Base-by-base conservation (phyloP, 2,113 vertebrate species). In the Tenrec ecaudatus region DNA sequence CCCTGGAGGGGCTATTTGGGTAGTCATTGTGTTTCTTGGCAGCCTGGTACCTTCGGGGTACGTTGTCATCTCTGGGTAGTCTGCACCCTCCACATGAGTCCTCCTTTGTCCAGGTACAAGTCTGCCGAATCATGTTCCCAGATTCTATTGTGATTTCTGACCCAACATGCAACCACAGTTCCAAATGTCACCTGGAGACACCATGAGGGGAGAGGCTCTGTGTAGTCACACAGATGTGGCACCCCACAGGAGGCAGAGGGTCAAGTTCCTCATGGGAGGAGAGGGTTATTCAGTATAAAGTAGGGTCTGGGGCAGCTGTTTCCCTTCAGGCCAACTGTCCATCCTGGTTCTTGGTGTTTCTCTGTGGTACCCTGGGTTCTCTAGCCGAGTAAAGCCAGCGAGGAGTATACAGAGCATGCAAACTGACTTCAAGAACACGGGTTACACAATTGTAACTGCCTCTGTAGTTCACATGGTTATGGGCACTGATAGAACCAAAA, bases 11-110 rank as follows among this genome's bases (percentile, higher is more conserved):
- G 40, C 3, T 40, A 10, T 10, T 8, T 62, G 53, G 7, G 10
- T 71, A 43, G 84, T 43, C 38, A 19, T 33, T 38, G 22, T 33
- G 6, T 25, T 60, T 62, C 38, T 29, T 47, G 19, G 27, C 22
- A 89, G 38, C 1, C 31, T 19, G 1, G 25, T 17, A 29, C 20
- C 16, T 66, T 76, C 27, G 22, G 53, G 85, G 68, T 1, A 64
- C 16, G 9, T 77, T 64, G 31, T 78, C 36, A 80, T 90, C 15
- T 33, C 27, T 33, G 3, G 6, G 9, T 53, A 77, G 57, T 31
- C 33, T 8, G 33, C 0, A 0, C 2, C 4, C 47, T 22, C 14
- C 0, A 47, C 23, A 20, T 0, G 7, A 25, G 14, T 23, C 38
- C 17, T 58, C 22, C 17, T 53, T 53, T 88, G 69, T 69, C 11